Base-by-base conservation (phyloP, 2,797 vertebrate species). In the Amblyraja radiata region DNA sequence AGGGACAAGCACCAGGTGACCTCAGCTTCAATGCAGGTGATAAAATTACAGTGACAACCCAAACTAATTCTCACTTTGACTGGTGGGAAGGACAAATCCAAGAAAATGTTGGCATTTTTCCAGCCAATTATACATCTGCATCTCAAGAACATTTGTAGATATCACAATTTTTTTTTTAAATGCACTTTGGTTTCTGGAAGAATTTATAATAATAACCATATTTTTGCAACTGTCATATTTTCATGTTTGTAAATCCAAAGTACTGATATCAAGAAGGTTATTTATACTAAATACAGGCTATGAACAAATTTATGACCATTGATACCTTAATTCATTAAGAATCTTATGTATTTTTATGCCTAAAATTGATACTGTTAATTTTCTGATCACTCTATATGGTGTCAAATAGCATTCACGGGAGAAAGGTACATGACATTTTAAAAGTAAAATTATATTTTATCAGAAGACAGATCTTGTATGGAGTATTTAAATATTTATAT, bases 1-100 rank as follows among this genome's bases (percentile, higher is more conserved):
- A 96, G 23, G 98, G 98, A 14, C 97, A 98, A 73, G 98, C 99
- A 94, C 97, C 97, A 0, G 98, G 99, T 0, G 99, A 99, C 95
- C 95, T 99, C 95, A 97, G 95, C 93, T 98, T 99, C 94, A 94
- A 94, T 93, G 96, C 96, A 1, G 99, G 98, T 32, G 98, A 99
- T 94, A 97, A 93, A 93, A 99, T 99, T 95, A 97, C 95, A 0
- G 97, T 99, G 83, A 94, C 96, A 93, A 98, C 97, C 13, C 97
- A 97, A 95, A 99, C 98, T 0, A 97, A 97, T 36, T 98, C 97
- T 0, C 97, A 98, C 95, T 98, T 98, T 77, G 98, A 99, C 94
- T 99, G 99, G 99, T 99, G 99, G 98, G 99, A 99, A 95, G 99
- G 99, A 80, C 96, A 93, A 39, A 93, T 97, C 81, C 95, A 96